phyloP scores from a whole-genome alignment of 2,797 vertebrate genomes.

The Labeo calbasu region DNA sequence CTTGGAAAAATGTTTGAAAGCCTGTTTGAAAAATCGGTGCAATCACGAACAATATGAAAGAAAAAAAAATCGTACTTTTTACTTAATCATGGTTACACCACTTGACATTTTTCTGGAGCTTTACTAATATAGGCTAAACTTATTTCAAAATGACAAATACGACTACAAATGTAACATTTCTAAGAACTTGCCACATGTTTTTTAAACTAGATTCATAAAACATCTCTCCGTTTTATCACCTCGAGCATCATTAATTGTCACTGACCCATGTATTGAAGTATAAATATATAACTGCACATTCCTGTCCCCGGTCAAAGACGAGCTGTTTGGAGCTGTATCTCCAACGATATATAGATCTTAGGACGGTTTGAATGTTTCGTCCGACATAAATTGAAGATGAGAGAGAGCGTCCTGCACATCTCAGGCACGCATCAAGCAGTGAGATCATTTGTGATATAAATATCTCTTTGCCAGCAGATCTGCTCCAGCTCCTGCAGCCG shows the following conservation, averaged over 20 bases:
- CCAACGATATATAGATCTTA: neutral
- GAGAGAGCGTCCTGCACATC: constrained; percentile 72
- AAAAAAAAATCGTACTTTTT: neutral
- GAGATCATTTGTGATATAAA: constrained; percentile 94
- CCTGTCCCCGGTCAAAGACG: constrained; percentile 34
- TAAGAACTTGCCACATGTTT: neutral
- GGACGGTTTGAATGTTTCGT: constrained; percentile 31
- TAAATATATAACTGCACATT: neutral
- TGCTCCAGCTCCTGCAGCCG: constrained; percentile 70
- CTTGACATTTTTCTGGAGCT: neutral
- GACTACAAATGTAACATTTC: neutral
- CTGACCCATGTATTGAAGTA: neutral
- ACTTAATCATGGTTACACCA: neutral
- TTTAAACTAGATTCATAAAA: neutral
- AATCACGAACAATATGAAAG: neutral
- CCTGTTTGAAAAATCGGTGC: neutral
- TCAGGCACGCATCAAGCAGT: constrained; percentile 80
- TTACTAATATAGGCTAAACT: neutral
- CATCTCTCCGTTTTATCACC: neutral
- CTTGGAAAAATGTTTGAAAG: neutral
- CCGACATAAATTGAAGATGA: constrained; percentile 48
- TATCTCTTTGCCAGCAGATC: constrained; percentile 81
- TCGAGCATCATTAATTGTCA: neutral
- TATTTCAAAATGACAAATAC: neutral
- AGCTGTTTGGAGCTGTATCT: constrained; percentile 26